Percentiles rank a stretch among this genome's conserved stretches.
Conservation (phyloP, 2,113 vertebrate species). For the Macroglossus sobrinus region DNA sequence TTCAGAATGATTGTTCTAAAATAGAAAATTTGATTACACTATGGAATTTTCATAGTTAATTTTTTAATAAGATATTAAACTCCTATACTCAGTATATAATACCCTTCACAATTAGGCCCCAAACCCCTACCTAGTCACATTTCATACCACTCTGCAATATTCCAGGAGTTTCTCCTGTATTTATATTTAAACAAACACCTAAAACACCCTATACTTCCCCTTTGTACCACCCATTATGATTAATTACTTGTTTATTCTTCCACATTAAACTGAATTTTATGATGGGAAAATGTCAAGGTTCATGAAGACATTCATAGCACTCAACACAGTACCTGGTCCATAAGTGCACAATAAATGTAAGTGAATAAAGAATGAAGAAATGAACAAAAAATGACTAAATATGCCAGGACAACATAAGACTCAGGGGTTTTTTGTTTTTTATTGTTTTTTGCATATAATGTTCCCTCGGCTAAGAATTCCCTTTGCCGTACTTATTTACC, state of each 20-base stretch:
- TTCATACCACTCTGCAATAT: background rate
- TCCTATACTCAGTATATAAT: background rate
- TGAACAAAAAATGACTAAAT: background rate
- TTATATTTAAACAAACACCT: background rate
- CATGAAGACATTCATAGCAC: background rate
- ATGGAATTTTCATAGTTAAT: background rate
- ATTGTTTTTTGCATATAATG: background rate
- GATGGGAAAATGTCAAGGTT: background rate
- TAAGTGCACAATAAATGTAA: background rate
- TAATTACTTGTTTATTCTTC: conserved; percentile 16
- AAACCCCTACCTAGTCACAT: background rate
- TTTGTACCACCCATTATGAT: background rate
- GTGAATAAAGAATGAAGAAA: background rate
- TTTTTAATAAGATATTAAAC: background rate
- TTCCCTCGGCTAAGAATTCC: background rate
- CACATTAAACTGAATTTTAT: conserved; percentile 7
- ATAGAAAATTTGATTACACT: background rate
- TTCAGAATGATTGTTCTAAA: background rate
- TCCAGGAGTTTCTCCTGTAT: background rate
- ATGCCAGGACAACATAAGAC: background rate
- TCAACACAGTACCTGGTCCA: background rate
- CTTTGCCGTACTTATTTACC: background rate
- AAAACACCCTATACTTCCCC: background rate
- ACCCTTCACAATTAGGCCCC: background rate
- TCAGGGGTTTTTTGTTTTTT: background rate